Base-by-base conservation (phyloP, 2,888 invertebrate species). In the Andrena minutula region DNA sequence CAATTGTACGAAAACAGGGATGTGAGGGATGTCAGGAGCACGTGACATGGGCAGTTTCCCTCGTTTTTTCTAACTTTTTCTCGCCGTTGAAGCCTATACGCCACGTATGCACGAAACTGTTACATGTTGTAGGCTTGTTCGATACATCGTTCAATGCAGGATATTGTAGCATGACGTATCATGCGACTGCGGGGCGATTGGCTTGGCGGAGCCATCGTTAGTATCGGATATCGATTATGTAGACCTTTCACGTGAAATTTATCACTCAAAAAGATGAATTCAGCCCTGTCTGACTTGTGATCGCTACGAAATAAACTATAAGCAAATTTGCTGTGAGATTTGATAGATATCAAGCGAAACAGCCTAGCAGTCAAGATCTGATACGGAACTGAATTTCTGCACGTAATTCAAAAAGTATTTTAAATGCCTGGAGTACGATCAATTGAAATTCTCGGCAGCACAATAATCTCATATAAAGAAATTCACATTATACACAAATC, bases 211-310 rank as follows among this genome's bases (percentile, higher is more conserved):
- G 12, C 47, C 63, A 74, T 79, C 81, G 73, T 81, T 81, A 81
- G 79, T 81, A 81, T 81, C 79, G 81, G 79, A 79, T 81, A 81
- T 79, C 81, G 81, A 81, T 81, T 81, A 81, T 53, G 65, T 47
- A 49, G 20, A 26, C 69, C 65, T 79, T 70, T 65, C 73, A 47
- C 10, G 73, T 23, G 32, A 73, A 81, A 81, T 74, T 70, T 81
- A 69, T 81, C 81, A 69, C 64, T 69, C 41, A 65, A 81, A 81
- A 81, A 81, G 64, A 74, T 72, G 64, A 72, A 72, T 81, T 63
- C 49, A 41, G 10, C 51, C 10, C 30, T 35, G 69, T 12, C 16
- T 10, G 68, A 69, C 72, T 73, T 79, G 64, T 47, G 61, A 47
- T 73, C 68, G 49, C 72, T 30, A 28, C 49, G 16, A 78, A 63